phyloP scores from a whole-genome alignment of 1,140 invertebrate species.

The Penaeus indicus region DNA sequence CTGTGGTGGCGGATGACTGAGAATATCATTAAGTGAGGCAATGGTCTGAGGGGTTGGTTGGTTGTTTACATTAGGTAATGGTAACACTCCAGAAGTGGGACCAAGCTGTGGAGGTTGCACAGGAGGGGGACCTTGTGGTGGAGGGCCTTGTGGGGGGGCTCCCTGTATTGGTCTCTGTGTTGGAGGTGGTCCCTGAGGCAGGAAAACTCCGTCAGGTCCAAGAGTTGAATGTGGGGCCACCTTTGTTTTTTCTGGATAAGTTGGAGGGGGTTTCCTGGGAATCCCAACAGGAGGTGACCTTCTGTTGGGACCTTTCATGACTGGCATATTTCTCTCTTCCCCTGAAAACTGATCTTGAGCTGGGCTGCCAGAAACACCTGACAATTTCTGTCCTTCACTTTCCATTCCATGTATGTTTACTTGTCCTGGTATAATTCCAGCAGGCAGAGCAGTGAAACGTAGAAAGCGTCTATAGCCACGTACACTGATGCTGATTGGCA shows the following conservation, averaged over 20 bases:
- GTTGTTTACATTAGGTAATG: not conserved
- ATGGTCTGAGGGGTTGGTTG: not conserved
- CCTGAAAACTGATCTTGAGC: slow-evolving; percentile 4
- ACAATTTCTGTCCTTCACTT: slow-evolving; percentile 67
- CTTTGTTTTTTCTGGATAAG: slow-evolving; percentile 62
- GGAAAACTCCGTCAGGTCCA: slow-evolving; percentile 57
- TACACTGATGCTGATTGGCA: slow-evolving; percentile 88
- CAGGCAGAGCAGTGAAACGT: slow-evolving; percentile 83
- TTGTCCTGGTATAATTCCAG: slow-evolving; percentile 75
- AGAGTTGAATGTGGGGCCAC: slow-evolving; percentile 34
- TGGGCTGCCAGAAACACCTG: slow-evolving; percentile 57
- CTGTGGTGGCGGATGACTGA: not conserved
- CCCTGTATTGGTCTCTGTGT: slow-evolving; percentile 4
- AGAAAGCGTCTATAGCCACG: slow-evolving; percentile 86
- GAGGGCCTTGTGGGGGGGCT: slow-evolving; percentile 8
- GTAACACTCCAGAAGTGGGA: not conserved
- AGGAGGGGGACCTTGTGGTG: slow-evolving; percentile 29
- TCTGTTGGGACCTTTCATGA: too few species aligned
- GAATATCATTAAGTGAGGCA: slow-evolving; percentile 1
- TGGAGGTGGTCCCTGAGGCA: slow-evolving; percentile 26
- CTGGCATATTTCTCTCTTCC: too few species aligned
- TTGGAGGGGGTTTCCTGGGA: slow-evolving; percentile 68
- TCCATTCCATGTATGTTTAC: slow-evolving; percentile 65
- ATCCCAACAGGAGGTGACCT: slow-evolving; percentile 67
- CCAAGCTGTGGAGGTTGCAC: slow-evolving; percentile 13